A percentile compares a stretch with the other conserved stretches of the same genome.
Conservation (phyloP, 2,113 vertebrate species). For the human (Homo sapiens) region GRCh38 chr14:31567001-31567500, state of each 20-base stretch:
- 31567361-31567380: background rate
- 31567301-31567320: constrained; percentile 24
- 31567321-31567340: background rate
- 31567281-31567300: constrained; percentile 26
- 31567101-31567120: background rate
- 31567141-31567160: constrained; percentile 22
- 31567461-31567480: constrained; percentile 26
- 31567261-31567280: constrained; percentile 53
- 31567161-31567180: constrained; percentile 20
- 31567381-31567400: constrained; percentile 14
- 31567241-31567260: constrained; percentile 26
- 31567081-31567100: constrained; percentile 23
- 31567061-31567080: constrained; percentile 25
- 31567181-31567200: constrained; percentile 16
- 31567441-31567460: background rate
- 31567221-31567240: background rate
- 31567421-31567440: background rate
- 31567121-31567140: constrained; percentile 42
- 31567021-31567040: background rate
- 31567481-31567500: constrained; percentile 28
- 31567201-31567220: constrained; percentile 34
- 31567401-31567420: constrained; percentile 13
- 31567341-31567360: constrained; percentile 8
- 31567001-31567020: background rate
- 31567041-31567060: constrained; percentile 36